Evolutionary conservation across 2,113 vertebrate genomes (phyloP), one percentile per base, ranked within the genome.

Genomic region (Gallinago media): DNA sequence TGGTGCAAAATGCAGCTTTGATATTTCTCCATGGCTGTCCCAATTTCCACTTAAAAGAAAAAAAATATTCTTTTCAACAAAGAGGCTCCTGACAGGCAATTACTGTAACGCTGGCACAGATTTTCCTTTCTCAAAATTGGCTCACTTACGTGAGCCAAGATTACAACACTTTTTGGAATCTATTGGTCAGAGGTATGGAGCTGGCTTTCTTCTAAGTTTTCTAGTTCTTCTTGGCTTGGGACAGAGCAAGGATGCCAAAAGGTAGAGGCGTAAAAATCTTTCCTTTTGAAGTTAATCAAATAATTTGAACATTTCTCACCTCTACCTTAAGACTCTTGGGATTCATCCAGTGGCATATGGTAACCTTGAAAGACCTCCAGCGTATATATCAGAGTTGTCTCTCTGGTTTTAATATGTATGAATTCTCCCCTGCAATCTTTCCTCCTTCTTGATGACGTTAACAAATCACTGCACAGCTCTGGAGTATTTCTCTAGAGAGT

Each of bases 361-460:
- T 88, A 93, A 96, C 92, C 83, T 92, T 81, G 88, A 92, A 94
- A 75, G 91, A 94, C 84, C 93, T 95, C 81, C 80, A 92, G 74
- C 66, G 32, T 11, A 12, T 40, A 2, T 23, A 49, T 55, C 47
- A 29, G 84, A 34, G 68, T 22, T 79, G 77, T 54, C 25, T 91
- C 72, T 84, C 88, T 94, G 61, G 17, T 84, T 90, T 89, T 61
- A 65, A 26, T 75, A 26, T 4, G 15, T 79, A 15, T 36, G 52
- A 94, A 25, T 75, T 92, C 50, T 91, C 46, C 50, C 27, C 34
- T 73, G 26, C 68, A 55, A 31, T 42, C 55, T 88, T 62, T 36
- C 55, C 88, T 90, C 18, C 0, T 58, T 77, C 34, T 68, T 8
- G 63, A 6, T 76, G 88, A 77, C 0, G 1, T 54, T 76, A 70